A percentile compares a stretch with the other conserved stretches of the same genome.
Evolutionary conservation across 35 echinoderm and acorn worm species (phyloP).

Genomic region (Eucidaris tribuloides): DNA sequence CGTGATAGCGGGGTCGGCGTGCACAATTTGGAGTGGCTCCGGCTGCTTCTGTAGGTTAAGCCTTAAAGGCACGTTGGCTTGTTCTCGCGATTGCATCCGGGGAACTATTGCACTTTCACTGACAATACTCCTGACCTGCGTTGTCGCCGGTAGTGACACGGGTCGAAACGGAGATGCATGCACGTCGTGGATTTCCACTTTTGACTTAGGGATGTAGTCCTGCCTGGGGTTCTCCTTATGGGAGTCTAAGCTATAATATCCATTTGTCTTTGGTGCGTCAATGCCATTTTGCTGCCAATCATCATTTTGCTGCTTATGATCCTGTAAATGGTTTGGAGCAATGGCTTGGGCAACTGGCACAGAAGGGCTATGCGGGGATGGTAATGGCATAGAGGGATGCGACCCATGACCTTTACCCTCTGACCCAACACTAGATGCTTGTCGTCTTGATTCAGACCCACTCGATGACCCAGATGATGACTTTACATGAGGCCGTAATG

Average conservation of each 20-base stretch:
- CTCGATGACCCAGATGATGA: background rate
- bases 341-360: background rate
- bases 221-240: background rate
- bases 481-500: background rate
- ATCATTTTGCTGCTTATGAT: background rate
- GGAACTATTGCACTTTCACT: conserved; percentile 34
- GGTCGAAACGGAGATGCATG: background rate
- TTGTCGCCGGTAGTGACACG: background rate
- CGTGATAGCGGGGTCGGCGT: background rate
- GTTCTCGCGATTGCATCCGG: background rate
- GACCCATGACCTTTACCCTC: background rate
- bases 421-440: background rate
- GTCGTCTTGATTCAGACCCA: conserved; percentile 6
- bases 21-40: background rate
- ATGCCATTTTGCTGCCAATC: background rate
- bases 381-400: background rate
- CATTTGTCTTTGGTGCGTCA: background rate
- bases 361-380: background rate
- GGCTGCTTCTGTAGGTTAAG: background rate
- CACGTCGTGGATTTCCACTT: background rate
- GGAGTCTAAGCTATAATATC: background rate
- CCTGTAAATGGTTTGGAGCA: background rate
- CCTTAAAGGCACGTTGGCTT: background rate
- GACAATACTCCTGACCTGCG: background rate
- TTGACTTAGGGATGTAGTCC: background rate